phyloP scores from a whole-genome alignment of 2,797 vertebrate species.

The Sternotherus odoratus region DNA sequence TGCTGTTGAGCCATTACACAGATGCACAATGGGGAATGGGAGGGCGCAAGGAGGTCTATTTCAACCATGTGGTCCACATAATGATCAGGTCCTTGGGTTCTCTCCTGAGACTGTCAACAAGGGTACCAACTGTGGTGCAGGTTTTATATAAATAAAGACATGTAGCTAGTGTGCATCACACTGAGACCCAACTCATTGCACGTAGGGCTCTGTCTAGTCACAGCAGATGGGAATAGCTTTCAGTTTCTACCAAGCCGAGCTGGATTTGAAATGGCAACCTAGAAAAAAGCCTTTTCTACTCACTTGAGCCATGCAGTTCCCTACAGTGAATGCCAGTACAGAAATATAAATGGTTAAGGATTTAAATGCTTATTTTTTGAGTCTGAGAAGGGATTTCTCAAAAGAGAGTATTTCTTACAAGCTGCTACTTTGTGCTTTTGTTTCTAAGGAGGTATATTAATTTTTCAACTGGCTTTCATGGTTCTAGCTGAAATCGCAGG shows the following conservation, averaged over 20 bases:
- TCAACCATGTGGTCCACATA: not conserved
- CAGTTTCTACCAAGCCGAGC: not conserved
- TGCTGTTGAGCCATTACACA: not conserved
- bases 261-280: not conserved
- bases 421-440: not conserved
- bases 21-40: not conserved
- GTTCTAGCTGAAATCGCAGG: not conserved
- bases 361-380: not conserved
- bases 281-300: conserved; percentile 21
- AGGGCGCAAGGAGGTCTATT: not conserved
- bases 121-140: not conserved
- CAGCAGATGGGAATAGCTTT: not conserved
- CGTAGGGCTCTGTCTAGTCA: not conserved
- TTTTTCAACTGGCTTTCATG: not conserved
- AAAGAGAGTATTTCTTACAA: not conserved
- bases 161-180: not conserved
- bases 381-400: conserved; percentile 9
- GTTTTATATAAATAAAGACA: not conserved
- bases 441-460: not conserved
- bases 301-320: not conserved
- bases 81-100: not conserved
- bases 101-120: not conserved
- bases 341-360: conserved; percentile 6
- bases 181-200: not conserved
- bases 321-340: conserved; percentile 1